Conservation (phyloP, 2,113 vertebrate genomes). For the Sphaerodactylus townsendi region DNA sequence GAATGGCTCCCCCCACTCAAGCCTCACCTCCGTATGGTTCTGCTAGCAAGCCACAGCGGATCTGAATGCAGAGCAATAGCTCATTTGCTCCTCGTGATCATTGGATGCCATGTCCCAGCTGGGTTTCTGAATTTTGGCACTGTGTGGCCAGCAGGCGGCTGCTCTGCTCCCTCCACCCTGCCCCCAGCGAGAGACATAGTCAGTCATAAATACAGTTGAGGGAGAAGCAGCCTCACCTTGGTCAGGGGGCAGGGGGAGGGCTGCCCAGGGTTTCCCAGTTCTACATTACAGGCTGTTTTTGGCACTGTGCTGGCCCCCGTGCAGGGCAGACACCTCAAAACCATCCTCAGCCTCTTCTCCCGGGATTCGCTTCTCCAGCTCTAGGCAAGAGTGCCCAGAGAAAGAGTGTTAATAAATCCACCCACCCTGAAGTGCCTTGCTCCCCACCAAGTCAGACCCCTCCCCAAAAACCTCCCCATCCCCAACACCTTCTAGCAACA, state of each 20-base stretch:
- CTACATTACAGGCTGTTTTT: conserved; percentile 33
- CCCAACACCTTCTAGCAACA: neutral
- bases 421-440: neutral
- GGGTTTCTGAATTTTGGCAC: neutral
- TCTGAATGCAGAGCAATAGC: neutral
- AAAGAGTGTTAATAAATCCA: conserved; percentile 29
- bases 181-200: conserved; percentile 9
- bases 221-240: conserved; percentile 35
- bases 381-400: conserved; percentile 42
- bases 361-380: conserved; percentile 37
- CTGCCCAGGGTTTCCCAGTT: conserved; percentile 35
- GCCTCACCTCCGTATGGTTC: neutral
- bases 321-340: conserved; percentile 38
- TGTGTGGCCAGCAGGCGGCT: neutral
- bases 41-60: neutral
- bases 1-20: neutral
- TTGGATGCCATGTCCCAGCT: neutral
- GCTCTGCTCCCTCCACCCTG: conserved; percentile 19
- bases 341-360: conserved; percentile 40
- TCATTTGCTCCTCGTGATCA: neutral
- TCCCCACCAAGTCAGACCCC: neutral
- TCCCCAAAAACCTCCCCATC: neutral
- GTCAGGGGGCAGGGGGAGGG: conserved; percentile 36
- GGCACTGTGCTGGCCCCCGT: conserved; percentile 33
- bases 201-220: conserved; percentile 20